Base-by-base conservation (phyloP, 2,797 vertebrate genomes). In the Syngnathus acus region DNA sequence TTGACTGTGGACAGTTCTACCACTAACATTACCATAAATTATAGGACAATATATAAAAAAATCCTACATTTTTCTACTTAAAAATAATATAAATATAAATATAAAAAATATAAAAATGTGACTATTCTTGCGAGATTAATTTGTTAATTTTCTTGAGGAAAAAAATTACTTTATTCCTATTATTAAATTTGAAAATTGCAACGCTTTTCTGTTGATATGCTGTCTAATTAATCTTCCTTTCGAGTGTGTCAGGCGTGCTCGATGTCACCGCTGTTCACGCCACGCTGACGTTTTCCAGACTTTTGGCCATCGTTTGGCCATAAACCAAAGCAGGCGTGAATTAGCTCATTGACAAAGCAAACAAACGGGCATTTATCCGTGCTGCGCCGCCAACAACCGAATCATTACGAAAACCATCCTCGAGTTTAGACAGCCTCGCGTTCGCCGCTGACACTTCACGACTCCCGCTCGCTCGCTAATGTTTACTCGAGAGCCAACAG, bases 291-390 rank as follows among this genome's bases (percentile, higher is more conserved):
- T 83, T 81, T 87, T 86, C 84, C 86, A 88, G 85, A 87, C 82
- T 83, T 86, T 82, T 86, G 81, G 77, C 77, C 84, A 79, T 88
- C 86, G 73, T 78, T 83, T 82, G 76, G 82, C 77, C 70, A 71
- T 86, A 80, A 87, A 86, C 75, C 68, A 76, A 87, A 81, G 68
- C 83, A 87, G 85, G 78, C 83, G 88, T 89, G 90, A 90, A 90
- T 89, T 89, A 88, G 84, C 89, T 90, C 89, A 90, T 89, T 90
- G 73, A 89, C 82, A 82, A 55, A 82, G 70, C 80, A 86, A 89
- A 89, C 90, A 90, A 84, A 87, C 87, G 89, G 87, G 86, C 82
- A 89, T 91, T 88, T 89, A 88, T 89, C 88, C 88, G 63, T 48
- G 86, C 85, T 76, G 78, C 87, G 87, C 84, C 87, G 89, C 89